Base-by-base conservation (phyloP, 1,140 invertebrate genomes). In the Drosophila neocordata region DNA sequence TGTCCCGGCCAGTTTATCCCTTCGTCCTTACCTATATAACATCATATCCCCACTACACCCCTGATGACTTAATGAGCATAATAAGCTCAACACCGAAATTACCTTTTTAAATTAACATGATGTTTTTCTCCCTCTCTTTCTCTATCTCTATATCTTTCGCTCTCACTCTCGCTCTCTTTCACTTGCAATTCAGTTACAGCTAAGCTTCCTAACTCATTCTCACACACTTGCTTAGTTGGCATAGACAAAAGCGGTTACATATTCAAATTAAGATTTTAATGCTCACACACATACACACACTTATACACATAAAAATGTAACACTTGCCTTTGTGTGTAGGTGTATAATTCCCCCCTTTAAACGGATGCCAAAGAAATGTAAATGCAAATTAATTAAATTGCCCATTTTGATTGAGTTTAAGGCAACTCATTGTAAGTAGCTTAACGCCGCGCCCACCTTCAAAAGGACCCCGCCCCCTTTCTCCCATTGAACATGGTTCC, bases 241-340 rank as follows among this genome's bases (percentile, higher is more conserved):
- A 85, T 85, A 87, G 81, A 78, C 77, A 87, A 55, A 55, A 82
- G 71, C 82, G 68, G 82, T 87, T 79, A 79, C 83, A 87, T 87
- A 87, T 87, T 87, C 72, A 87, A 87, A 87, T 87, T 87, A 87
- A 87, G 81, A 87, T 87, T 85, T 87, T 85, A 87, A 87, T 87
- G 82, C 73, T 69, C 82, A 78, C 65, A 71, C 68, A 87, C 77
- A 87, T 22, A 53, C 51, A 53, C 22, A 8, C 12, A 15, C 24
- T 8, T 1, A 12, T 12, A 31, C 11, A 24, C 2, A 27, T 9
- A 22, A 22, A 12, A 22, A 27, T 20, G 11, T 53, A 12, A 53
- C 12, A 31, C 7, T 55, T 27, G 53, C 53, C 13, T 27, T 44
- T n/a, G n/a, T 44, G 41, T 31, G 8, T 8, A 13, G 52, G 24